A percentile compares a stretch with the other conserved stretches of the same genome.
phyloP scores from a whole-genome alignment of 92 coral and sea anemone species.

The Epizoanthus ramosus region DNA sequence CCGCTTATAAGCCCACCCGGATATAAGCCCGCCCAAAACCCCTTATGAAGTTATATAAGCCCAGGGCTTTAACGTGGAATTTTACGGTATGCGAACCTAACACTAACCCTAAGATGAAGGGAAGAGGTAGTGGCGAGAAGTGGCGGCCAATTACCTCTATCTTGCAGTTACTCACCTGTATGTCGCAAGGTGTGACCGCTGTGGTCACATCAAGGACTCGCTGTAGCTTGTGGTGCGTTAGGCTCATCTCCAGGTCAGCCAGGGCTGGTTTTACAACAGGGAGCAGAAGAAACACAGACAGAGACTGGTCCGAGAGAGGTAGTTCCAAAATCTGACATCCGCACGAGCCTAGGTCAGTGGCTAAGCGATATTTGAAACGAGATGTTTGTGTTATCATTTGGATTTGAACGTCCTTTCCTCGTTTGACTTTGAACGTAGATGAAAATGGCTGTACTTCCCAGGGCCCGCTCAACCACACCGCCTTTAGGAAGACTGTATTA shows the following conservation, averaged over 20 bases:
- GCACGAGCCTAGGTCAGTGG: constrained; percentile 31
- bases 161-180: constrained; percentile 21
- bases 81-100: too few relatives aligned
- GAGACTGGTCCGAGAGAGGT: constrained; percentile 13
- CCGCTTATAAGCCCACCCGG: too few relatives aligned
- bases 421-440: constrained; percentile 6
- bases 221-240: constrained; percentile 35
- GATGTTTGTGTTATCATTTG: constrained; percentile 33
- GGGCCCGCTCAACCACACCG: constrained; percentile 24
- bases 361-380: constrained; percentile 25
- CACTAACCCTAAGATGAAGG: too few relatives aligned
- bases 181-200: constrained; percentile 31
- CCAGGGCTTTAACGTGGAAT: too few relatives aligned
- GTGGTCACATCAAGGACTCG: constrained; percentile 32
- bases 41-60: too few relatives aligned
- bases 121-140: too few relatives aligned
- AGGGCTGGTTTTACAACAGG: constrained; percentile 35
- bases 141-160: too few relatives aligned
- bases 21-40: too few relatives aligned
- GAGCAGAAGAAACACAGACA: constrained; percentile 30
- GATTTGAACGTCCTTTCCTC: constrained; percentile 27
- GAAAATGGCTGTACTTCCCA: constrained; percentile 26
- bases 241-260: constrained; percentile 34
- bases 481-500: constrained; percentile 24
- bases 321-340: constrained; percentile 41